Base-by-base conservation (phyloP, 37 sponge, comb jelly and placozoan species). In the Spongia lamella region DNA sequence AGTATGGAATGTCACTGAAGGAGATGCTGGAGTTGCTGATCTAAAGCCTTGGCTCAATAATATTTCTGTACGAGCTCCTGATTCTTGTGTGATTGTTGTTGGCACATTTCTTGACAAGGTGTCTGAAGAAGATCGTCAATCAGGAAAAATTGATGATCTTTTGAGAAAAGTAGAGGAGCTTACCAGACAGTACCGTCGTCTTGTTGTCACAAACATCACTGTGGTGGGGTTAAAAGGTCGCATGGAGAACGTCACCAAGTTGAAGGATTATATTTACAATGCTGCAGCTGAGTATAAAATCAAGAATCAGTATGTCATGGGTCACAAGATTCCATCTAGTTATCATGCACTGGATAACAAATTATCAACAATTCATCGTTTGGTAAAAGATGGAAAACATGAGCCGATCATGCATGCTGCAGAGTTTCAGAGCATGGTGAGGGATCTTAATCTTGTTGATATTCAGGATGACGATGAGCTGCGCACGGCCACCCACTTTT, bases 11-110 rank as follows among this genome's bases (percentile, higher is more conserved):
- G 47, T 93, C 57, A 89, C 71, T 21, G 68, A 89, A 50, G 94
- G 94, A 1, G 77, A 83, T 1, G 57, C 65, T 51, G 94, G 94
- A 15, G 63, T 91, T 9, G 69, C 76, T n/a, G 96, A 95, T 56
- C 72, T 95, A 59, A 84, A 85, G 58, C 79, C 85, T 14, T 95
- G 96, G 96, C 87, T 96, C 14, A 90, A 92, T 61, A 92, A 92
- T 71, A 92, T 96, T 36, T 84, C 88, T 27, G 70, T 87, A 19
- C 33, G 93, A 70, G 96, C 93, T 15, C 86, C 90, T 15, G 56
- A 78, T 20, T 92, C 93, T 32, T 77, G 79, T 25, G 85, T 92
- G 38, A 77, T 96, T 61, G 89, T 96, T 31, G 83, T 96, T 0
- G 96, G 90, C 22, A 96, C 96, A 14, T 81, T 81, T 67, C 72